Evolutionary conservation across 2,888 invertebrate genomes (phyloP).

Genomic region (Mythimna ferrago): DNA sequence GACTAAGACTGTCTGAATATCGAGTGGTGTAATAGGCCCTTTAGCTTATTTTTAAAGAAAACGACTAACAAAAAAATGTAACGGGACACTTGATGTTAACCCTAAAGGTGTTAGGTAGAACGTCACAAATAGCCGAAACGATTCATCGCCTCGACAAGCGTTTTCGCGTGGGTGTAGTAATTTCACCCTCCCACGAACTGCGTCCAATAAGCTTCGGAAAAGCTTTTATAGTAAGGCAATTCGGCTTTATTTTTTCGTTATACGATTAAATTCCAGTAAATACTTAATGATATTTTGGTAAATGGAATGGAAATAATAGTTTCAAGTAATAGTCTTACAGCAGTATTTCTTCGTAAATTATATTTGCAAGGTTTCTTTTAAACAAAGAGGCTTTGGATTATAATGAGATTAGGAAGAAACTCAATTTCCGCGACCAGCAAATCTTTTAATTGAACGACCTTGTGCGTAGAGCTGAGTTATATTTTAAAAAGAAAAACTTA

Average conservation of each 20-base stretch:
- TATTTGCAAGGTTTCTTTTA: slow-evolving; percentile 45
- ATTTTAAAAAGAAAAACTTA: not conserved
- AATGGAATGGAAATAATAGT: slow-evolving; percentile 39
- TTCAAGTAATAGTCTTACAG: slow-evolving; percentile 19
- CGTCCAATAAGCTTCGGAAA: slow-evolving; percentile 46
- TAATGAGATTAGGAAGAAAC: slow-evolving; percentile 45
- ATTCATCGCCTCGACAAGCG: slow-evolving; percentile 70
- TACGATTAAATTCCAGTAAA: slow-evolving; percentile 34
- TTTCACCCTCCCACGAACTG: slow-evolving; percentile 71
- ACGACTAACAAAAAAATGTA: slow-evolving; percentile 1
- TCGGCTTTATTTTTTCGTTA: slow-evolving; percentile 38
- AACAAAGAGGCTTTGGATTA: slow-evolving; percentile 41
- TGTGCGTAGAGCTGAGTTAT: slow-evolving; percentile 1
- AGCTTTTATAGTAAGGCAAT: slow-evolving; percentile 37
- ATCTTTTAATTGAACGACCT: slow-evolving; percentile 29
- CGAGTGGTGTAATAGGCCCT: too few relatives aligned
- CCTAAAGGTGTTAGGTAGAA: slow-evolving; percentile 28
- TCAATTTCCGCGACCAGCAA: slow-evolving; percentile 28
- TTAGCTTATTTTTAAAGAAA: not conserved
- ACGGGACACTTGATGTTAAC: slow-evolving; percentile 26
- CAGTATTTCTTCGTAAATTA: slow-evolving; percentile 24
- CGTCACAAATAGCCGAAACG: slow-evolving; percentile 62
- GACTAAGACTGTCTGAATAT: too few relatives aligned
- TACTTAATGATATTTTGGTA: slow-evolving; percentile 21
- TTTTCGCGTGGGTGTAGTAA: slow-evolving; percentile 71